Percentiles rank a stretch among this genome's conserved stretches.
phyloP scores from a whole-genome alignment of 37 sponge, comb jelly and placozoan species.

The Oopsacas minuta region DNA sequence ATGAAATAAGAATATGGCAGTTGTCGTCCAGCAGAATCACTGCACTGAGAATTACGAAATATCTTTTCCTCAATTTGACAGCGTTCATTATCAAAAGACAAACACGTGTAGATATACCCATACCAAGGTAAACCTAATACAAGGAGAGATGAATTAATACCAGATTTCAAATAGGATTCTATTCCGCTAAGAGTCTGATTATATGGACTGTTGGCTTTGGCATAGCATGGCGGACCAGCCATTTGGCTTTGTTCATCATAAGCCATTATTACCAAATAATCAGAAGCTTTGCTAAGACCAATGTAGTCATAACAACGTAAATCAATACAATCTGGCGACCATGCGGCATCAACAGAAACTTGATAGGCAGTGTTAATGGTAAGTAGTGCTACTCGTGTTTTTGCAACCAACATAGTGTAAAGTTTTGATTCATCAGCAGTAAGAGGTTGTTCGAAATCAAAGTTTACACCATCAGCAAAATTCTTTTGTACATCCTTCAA shows the following conservation, averaged over 20 bases:
- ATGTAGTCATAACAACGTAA: conserved; percentile 50
- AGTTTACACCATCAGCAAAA: conserved; percentile 60
- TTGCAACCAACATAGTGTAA: conserved; percentile 25
- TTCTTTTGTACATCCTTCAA: conserved; percentile 21
- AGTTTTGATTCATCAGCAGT: neutral
- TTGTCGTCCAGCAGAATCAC: conserved; percentile 72
- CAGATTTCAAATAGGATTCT: conserved; percentile 23
- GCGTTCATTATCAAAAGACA: conserved; percentile 18
- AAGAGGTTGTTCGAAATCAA: conserved; percentile 54
- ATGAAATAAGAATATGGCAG: conserved; percentile 12
- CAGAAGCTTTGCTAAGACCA: conserved; percentile 27
- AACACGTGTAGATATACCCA: conserved; percentile 71
- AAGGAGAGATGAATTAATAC: conserved; percentile 37
- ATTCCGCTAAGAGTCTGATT: conserved; percentile 36
- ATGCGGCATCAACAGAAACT: conserved; percentile 61
- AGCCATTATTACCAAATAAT: conserved; percentile 72
- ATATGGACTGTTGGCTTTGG: conserved; percentile 58
- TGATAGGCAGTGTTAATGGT: conserved; percentile 27
- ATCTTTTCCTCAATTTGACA: conserved; percentile 43
- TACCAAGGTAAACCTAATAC: conserved; percentile 79
- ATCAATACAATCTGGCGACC: conserved; percentile 67
- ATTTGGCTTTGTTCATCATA: conserved; percentile 78
- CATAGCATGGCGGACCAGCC: conserved; percentile 41
- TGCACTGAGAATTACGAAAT: conserved; percentile 53
- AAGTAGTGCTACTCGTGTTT: conserved; percentile 33